Evolutionary conservation across 2,797 vertebrate species (phyloP).

Genomic region (Lithobates sylvaticus): DNA sequence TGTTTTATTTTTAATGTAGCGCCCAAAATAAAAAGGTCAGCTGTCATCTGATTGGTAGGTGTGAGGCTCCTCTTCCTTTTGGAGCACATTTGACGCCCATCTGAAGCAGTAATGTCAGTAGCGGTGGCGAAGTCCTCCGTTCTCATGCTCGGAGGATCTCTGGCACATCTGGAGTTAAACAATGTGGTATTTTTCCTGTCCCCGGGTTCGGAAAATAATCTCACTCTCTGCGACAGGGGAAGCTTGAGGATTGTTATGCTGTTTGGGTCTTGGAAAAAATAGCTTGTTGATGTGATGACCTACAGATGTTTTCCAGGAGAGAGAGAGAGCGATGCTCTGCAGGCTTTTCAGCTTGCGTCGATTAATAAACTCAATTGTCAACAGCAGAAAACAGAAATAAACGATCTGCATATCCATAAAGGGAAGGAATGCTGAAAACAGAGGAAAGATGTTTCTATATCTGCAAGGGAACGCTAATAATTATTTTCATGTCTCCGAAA

Average conservation of each 20-base stretch:
- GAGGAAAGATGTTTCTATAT: not conserved
- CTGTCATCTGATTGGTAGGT: not conserved
- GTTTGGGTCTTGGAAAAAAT: slow-evolving; percentile 34
- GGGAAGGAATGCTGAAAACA: not conserved
- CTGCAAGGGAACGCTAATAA: not conserved
- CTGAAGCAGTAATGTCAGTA: not conserved
- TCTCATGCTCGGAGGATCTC: not conserved
- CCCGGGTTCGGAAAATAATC: slow-evolving; percentile 12
- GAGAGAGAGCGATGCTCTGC: slow-evolving; percentile 16
- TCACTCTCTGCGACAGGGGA: slow-evolving; percentile 16
- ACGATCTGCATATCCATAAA: too few species aligned
- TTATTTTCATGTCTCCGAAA: not conserved
- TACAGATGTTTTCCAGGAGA: slow-evolving; percentile 33
- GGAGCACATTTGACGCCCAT: not conserved
- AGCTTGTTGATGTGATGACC: slow-evolving; percentile 34
- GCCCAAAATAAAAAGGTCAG: too few species aligned
- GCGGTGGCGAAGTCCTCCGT: not conserved
- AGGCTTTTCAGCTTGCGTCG: not conserved
- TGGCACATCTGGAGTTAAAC: slow-evolving; percentile 25
- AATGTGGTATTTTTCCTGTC: not conserved
- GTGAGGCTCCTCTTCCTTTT: too few species aligned
- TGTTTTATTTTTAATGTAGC: too few species aligned
- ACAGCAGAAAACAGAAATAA: too few species aligned
- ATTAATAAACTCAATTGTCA: too few species aligned
- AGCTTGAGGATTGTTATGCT: slow-evolving; percentile 33